Percentiles rank a stretch among this genome's conserved stretches.
Conservation (phyloP, 2,113 vertebrate genomes). For the Ranitomeya imitator region DNA sequence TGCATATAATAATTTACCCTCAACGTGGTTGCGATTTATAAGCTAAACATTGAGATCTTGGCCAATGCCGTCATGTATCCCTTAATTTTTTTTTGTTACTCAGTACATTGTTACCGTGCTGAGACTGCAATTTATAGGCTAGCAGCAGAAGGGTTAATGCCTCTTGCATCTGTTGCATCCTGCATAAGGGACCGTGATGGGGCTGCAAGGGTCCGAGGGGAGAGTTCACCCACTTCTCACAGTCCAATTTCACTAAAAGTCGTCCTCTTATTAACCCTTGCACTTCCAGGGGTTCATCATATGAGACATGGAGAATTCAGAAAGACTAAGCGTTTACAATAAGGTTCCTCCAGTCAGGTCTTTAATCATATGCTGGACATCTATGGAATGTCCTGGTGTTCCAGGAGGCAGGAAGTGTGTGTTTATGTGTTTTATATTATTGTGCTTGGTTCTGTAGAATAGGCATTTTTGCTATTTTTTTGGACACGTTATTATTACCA, state of each 20-base stretch:
- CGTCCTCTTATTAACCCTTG: conserved; percentile 2
- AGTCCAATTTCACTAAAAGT: not conserved
- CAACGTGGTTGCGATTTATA: too few species aligned
- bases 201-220: not conserved
- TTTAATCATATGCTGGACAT: not conserved
- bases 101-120: not conserved
- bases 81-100: not conserved
- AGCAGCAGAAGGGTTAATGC: not conserved
- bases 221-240: conserved; percentile 34
- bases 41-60: not conserved
- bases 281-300: not conserved
- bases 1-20: too few species aligned
- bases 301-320: too few species aligned
- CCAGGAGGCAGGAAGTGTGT: not conserved
- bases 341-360: not conserved
- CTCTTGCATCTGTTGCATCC: conserved; percentile 19
- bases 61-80: not conserved
- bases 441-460: not conserved
- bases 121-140: not conserved
- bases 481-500: not conserved
- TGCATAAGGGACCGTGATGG: not conserved
- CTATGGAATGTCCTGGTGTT: not conserved
- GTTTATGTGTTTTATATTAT: not conserved
- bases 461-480: not conserved
- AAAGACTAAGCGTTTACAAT: not conserved